Base-by-base conservation (phyloP, 2,797 vertebrate species). In the Hylomyscus alleni region DNA sequence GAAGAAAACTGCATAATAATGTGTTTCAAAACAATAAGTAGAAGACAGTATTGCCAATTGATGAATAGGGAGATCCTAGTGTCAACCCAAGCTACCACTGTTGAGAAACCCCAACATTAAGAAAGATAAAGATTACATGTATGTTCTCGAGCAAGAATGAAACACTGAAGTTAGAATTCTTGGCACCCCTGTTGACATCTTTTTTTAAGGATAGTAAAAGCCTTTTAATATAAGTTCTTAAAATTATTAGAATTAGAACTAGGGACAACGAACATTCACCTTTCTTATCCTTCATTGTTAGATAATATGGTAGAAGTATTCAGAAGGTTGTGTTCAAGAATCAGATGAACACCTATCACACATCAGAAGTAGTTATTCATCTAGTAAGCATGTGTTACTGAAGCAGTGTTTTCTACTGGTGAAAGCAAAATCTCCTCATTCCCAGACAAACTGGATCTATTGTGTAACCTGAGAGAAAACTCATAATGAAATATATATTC, bases 381-480 rank as follows among this genome's bases (percentile, higher is more conserved):
- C 62, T 44, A 44, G 52, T 93, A 85, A 96, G 34, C 54, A 82
- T 76, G 89, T 84, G 14, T 62, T 80, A 52, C 83, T 47, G 60
- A 94, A 96, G 78, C 40, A 85, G 20, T 56, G 10, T 50, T 80
- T 56, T 73, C 81, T 94, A 80, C 26, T 73, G 84, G 92, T 56
- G 24, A 93, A 93, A 90, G 31, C 31, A 37, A 89, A 89, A 58
- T 87, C 29, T 91, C 87, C 17, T 20, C 22, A 87, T 93, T 94
- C 77, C 31, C 58, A 87, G 7, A 22, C 47, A 58, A 93, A 75
- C 62, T 73, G 0, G 19, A 93, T 14, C 58, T 54, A 67, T 22
- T 84, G 6, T 89, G 17, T 54, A 29, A 90, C 52, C 22, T 73
- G 26, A 85, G 91, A 84, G n/a, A 91, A 91, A 89, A 34, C 69